Evolutionary conservation across 2,797 vertebrate genomes (phyloP), one percentile per base, ranked within the genome.

Genomic region (Adrianichthys oophorus): DNA sequence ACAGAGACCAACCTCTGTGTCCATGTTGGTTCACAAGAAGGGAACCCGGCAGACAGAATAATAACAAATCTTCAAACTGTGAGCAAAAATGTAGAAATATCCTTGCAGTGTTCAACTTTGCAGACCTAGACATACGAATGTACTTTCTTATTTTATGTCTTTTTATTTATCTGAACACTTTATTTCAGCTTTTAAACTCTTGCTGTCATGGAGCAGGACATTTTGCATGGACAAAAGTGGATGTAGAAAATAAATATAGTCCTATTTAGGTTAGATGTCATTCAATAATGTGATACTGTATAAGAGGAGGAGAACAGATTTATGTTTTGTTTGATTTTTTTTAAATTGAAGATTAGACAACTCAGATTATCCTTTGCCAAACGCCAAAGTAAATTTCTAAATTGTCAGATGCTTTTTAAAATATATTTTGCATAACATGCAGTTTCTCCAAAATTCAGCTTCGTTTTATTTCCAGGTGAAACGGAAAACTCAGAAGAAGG

Each of bases 11-110:
- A 14, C 41, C 80, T 70, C 68, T 82, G 42, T 74, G 88, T 84
- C 83, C 79, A 47, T 84, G 85, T 79, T 87, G 87, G 55, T 76
- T 73, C 49, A 76, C 74, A 17, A 73, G 82, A 64, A 68, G 87
- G 77, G 64, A 69, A 64, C 48, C 19, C n/a, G 21, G 72, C 59
- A 57, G 52, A 47, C 83, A 72, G 10, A 68, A 41, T 23, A 70
- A 59, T 66, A 55, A 47, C 64, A 62, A 42, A 48, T 59, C 73
- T 18, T 42, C 83, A 55, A 51, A 59, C 65, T 70, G 29, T 56
- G 72, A 71, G 44, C 70, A 76, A 70, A 80, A 70, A 86, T 87
- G 90, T 92, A 71, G 47, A 24, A 41, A 32, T 56, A 53, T 48
- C 13, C 1, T 14, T 15, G 24, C 10, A 53, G 50, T 32, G 15